A percentile compares a stretch with the other conserved stretches of the same genome.
Conservation (phyloP, 2,797 vertebrate species). For the Pangasius larnaudii region DNA sequence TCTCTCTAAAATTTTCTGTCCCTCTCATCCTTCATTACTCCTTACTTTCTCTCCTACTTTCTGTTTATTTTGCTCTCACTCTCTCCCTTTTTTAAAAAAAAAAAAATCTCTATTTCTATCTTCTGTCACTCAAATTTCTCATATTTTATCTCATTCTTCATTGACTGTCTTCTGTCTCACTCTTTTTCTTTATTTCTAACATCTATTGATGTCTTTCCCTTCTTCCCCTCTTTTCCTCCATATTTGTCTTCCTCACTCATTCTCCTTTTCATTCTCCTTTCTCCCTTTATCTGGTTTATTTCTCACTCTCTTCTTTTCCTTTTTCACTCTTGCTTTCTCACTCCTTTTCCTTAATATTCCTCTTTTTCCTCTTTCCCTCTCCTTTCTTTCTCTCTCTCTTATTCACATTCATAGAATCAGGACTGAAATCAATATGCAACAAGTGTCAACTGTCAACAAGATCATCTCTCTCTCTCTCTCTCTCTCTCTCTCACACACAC, state of each 20-base stretch:
- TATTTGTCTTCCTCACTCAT: not conserved
- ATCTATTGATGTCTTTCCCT: not conserved
- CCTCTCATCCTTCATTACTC: not conserved
- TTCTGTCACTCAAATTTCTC: not conserved
- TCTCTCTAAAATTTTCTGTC: too few relatives aligned
- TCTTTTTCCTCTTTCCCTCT: not conserved
- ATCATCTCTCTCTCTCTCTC: not conserved
- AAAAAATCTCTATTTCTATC: not conserved
- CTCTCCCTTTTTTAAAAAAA: not conserved
- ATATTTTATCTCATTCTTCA: not conserved
- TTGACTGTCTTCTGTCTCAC: not conserved
- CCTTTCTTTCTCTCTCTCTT: not conserved
- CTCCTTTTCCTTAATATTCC: not conserved
- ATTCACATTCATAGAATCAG: not conserved
- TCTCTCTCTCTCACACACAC: not conserved
- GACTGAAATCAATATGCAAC: conserved; percentile 8
- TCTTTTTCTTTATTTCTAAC: not conserved
- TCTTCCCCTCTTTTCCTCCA: not conserved
- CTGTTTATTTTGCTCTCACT: not conserved
- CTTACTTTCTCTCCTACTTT: not conserved
- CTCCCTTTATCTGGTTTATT: not conserved
- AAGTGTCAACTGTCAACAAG: not conserved
- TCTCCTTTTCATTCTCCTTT: not conserved
- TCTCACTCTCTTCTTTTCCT: not conserved
- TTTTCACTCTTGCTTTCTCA: not conserved